These are phyloP conservation scores for Elgaria multicarinata DNA, from an alignment of 2,113 vertebrate genomes.

Conservation along the genomic window DNA sequence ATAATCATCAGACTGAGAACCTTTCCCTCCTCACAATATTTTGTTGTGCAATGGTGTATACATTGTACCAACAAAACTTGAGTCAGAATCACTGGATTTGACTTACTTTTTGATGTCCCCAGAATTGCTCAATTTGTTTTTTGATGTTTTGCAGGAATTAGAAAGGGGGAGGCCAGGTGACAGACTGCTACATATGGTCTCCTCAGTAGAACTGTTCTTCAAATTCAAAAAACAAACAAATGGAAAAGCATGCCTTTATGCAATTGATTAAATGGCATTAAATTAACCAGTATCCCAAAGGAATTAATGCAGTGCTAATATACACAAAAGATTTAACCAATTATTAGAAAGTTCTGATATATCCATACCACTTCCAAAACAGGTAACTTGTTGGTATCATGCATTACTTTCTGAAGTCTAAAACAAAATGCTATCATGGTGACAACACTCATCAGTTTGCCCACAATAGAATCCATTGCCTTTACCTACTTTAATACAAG, in stretches of 20 bases:
- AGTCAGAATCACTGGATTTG: background rate
- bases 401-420: background rate
- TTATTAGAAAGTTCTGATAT: background rate
- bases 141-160: slow-evolving; percentile 64
- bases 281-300: background rate
- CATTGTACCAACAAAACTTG: background rate
- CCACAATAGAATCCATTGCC: background rate
- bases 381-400: background rate
- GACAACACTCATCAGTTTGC: background rate
- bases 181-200: slow-evolving; percentile 2
- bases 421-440: background rate
- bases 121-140: slow-evolving; percentile 70
- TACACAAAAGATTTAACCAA: background rate
- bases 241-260: background rate
- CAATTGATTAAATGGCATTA: background rate
- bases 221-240: slow-evolving; percentile 45
- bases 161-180: slow-evolving; percentile 46
- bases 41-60: background rate
- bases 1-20: background rate
- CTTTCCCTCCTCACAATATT: background rate
- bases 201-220: slow-evolving; percentile 69
- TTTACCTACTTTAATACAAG: background rate
- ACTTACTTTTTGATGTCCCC: slow-evolving; percentile 89
- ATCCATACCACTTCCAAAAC: background rate
- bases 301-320: background rate